Base-by-base conservation (phyloP, 2,888 invertebrate species). In the Pterobdella sp. region DNA sequence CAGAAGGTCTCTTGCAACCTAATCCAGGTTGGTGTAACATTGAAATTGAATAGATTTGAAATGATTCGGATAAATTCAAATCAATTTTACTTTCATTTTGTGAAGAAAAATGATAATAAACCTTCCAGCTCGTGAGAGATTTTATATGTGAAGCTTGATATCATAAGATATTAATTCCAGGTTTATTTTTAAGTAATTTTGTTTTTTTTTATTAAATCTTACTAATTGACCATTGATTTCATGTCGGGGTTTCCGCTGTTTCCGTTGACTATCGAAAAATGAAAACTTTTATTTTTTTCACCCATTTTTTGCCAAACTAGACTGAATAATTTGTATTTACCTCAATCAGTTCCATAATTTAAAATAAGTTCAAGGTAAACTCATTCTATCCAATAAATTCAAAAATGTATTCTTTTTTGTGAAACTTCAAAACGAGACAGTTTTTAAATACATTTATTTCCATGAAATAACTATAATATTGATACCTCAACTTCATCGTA, bases 1-100 rank as follows among this genome's bases (percentile, higher is more conserved):
- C 91, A 76, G 92, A 93, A 83, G 88, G 91, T 71, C 90, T 93
- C 77, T 85, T 94, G 1, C 91, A 92, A 79, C 94, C 94, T 35
- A 94, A 94, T 86, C 94, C 93, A 77, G 71, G 71, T 36, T 26
- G 18, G 22, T 29, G 36, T 14, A 37, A n/a, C 18, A n/a, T n/a
- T n/a, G n/a, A n/a, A n/a, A n/a, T n/a, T n/a, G n/a, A n/a, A n/a
- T n/a, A n/a, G n/a, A n/a, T n/a, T n/a, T n/a, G n/a, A n/a, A n/a
- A n/a, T n/a, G n/a, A n/a, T n/a, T n/a, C n/a, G n/a, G n/a, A n/a
- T n/a, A n/a, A n/a, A n/a, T n/a, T n/a, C n/a, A n/a, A n/a, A n/a
- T n/a, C n/a, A n/a, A n/a, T n/a, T n/a, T n/a, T n/a, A n/a, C n/a
- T n/a, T n/a, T n/a, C n/a, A n/a, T n/a, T n/a, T n/a, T n/a, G n/a